Percentiles rank a stretch among this genome's conserved stretches.
Conservation (phyloP, 2,797 vertebrate species). For the Mormyrops attenuatus region DNA sequence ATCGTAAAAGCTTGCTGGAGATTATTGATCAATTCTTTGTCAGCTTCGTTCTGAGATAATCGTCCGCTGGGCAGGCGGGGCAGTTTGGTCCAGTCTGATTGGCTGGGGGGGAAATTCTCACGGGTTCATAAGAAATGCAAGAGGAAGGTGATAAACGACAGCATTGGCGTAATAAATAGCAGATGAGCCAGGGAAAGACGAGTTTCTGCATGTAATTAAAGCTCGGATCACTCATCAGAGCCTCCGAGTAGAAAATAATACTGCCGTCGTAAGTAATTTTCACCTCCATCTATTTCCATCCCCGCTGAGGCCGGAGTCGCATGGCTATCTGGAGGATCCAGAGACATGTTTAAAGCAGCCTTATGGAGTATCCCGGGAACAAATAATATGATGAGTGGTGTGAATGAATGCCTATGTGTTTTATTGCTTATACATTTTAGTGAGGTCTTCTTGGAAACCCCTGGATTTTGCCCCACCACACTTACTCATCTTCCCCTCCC, state of each 20-base stretch:
- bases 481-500: background rate
- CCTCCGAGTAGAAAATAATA: background rate
- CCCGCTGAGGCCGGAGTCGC: background rate
- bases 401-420: background rate
- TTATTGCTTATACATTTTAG: background rate
- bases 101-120: background rate
- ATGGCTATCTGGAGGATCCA: background rate
- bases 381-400: background rate
- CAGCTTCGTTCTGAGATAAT: background rate
- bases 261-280: slow-evolving; percentile 3
- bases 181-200: background rate
- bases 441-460: background rate
- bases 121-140: background rate
- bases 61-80: background rate
- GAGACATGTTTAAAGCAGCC: background rate
- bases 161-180: background rate
- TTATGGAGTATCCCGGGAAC: background rate
- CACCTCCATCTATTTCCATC: slow-evolving; percentile 13
- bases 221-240: background rate
- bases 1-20: background rate
- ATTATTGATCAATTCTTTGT: background rate
- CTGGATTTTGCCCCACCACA: background rate
- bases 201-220: slow-evolving; percentile 13
- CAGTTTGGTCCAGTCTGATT: background rate
- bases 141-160: slow-evolving; percentile 1